Evolutionary conservation across 2,888 invertebrate species (phyloP).

Genomic region (Eustalomyia histrio): DNA sequence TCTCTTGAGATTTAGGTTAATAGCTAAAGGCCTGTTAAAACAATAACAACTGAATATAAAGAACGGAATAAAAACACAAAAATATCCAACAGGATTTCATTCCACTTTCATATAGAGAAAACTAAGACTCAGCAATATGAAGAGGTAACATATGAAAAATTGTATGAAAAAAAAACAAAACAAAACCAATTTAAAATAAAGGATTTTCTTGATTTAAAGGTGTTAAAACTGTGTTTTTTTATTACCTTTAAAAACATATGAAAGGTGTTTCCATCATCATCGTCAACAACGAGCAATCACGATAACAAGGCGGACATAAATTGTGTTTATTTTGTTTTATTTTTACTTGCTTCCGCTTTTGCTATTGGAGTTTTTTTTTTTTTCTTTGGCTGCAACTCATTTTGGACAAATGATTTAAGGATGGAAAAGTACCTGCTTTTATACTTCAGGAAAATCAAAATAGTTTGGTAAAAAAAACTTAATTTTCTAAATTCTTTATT

Average conservation of each 20-base stretch:
- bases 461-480: too few species aligned
- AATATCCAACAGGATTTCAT: conserved; percentile 5
- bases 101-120: conserved; percentile 3
- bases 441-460: too few species aligned
- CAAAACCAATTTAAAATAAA: conserved; percentile 3
- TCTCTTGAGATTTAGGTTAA: conserved; percentile 76
- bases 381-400: background rate
- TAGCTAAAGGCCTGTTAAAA: conserved; percentile 69
- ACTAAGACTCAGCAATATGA: background rate
- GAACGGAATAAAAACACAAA: conserved; percentile 10
- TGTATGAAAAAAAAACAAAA: background rate
- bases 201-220: conserved; percentile 26
- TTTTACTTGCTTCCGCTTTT: background rate
- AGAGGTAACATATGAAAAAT: background rate
- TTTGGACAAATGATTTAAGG: background rate
- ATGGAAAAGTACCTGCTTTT: too few species aligned
- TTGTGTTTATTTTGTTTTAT: background rate
- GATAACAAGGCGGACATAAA: conserved; percentile 17
- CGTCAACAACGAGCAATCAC: conserved; percentile 9
- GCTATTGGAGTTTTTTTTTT: background rate
- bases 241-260: conserved; percentile 18
- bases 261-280: conserved; percentile 22
- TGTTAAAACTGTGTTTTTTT: conserved; percentile 10
- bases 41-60: conserved; percentile 28
- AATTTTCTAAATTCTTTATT: too few species aligned